Conservation (phyloP, 2,113 vertebrate species). For the Lipotes vexillifer region DNA sequence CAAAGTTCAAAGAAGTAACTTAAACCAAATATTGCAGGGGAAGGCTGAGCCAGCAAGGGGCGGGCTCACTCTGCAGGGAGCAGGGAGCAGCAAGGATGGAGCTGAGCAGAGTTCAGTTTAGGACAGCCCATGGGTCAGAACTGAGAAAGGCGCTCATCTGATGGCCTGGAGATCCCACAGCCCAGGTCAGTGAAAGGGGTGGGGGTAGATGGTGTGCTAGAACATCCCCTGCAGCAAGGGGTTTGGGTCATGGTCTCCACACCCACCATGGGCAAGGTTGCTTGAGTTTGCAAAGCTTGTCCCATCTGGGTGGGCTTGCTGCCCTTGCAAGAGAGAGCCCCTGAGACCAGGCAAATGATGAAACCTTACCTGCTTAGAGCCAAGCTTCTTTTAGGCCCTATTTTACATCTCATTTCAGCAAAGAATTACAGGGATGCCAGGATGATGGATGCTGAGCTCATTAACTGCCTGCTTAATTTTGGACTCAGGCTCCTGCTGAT, state of each 20-base stretch:
- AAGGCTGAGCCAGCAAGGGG: conserved; percentile 47
- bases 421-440: background rate
- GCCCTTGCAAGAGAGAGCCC: background rate
- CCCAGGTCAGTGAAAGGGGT: background rate
- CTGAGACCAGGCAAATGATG: background rate
- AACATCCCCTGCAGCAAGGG: no score
- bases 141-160: conserved; percentile 38
- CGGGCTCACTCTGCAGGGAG: conserved; percentile 33
- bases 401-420: conserved; percentile 11
- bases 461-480: background rate
- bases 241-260: background rate
- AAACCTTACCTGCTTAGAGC: background rate
- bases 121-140: conserved; percentile 70
- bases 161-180: background rate
- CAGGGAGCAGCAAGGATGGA: background rate
- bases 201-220: background rate
- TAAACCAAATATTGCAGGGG: conserved; percentile 73
- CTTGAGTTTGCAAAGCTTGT: background rate
- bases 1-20: conserved; percentile 83
- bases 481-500: background rate
- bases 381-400: background rate
- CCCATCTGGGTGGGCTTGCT: background rate
- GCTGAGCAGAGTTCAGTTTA: conserved; percentile 73
- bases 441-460: conserved; percentile 1
- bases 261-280: background rate